Evolutionary conservation across 2,113 vertebrate genomes (phyloP).

Genomic region (Oreocharis arfaki): DNA sequence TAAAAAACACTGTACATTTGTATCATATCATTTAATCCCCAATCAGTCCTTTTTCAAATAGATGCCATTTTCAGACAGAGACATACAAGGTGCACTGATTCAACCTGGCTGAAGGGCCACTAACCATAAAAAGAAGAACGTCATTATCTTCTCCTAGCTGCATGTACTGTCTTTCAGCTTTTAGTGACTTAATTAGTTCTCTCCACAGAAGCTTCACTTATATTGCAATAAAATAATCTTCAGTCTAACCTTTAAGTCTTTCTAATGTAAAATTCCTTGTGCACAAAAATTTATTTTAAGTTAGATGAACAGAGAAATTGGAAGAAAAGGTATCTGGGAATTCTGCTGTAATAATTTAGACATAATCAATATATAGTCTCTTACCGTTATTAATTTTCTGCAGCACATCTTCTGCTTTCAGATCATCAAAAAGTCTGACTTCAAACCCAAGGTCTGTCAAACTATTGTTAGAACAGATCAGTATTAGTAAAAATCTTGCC

Average conservation of each 20-base stretch:
- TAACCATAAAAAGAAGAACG: neutral
- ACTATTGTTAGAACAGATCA: slow-evolving; percentile 36
- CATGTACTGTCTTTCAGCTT: neutral
- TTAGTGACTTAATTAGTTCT: neutral
- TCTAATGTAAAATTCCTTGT: neutral
- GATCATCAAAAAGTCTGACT: slow-evolving; percentile 77
- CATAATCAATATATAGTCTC: neutral
- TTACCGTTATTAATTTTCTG: slow-evolving; percentile 78
- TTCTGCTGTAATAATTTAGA: neutral
- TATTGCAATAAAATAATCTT: neutral
- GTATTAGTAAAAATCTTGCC: neutral
- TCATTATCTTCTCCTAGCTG: neutral
- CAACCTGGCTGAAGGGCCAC: neutral
- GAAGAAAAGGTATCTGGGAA: neutral
- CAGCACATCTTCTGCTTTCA: slow-evolving; percentile 71
- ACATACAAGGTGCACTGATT: neutral
- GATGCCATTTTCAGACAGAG: neutral
- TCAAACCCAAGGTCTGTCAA: slow-evolving; percentile 83
- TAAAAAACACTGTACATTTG: neutral
- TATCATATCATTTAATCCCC: neutral
- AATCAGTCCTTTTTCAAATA: neutral
- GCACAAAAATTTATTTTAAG: neutral
- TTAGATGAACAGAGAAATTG: neutral
- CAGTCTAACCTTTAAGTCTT: neutral
- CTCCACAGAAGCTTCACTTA: neutral